Percentiles rank a stretch among this genome's conserved stretches.
Evolutionary conservation across 2,797 vertebrate species (phyloP).

Genomic region (Chrysocyon brachyurus): DNA sequence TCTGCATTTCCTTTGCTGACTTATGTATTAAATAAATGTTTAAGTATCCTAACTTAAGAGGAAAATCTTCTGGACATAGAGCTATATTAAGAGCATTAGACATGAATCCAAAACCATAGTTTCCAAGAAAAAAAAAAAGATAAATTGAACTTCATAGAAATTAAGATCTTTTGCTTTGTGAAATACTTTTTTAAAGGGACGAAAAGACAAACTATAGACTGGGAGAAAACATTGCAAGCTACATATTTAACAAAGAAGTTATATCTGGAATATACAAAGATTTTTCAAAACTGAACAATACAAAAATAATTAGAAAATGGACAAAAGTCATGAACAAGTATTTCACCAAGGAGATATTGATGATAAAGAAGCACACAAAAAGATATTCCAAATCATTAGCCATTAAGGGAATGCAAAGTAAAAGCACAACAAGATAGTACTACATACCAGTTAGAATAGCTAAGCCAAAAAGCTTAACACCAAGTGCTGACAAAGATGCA

Average conservation of each 20-base stretch:
- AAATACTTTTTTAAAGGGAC: background rate
- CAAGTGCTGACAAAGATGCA: background rate
- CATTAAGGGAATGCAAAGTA: background rate
- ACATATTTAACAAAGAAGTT: slow-evolving; percentile 3
- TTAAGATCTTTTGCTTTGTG: slow-evolving; percentile 17
- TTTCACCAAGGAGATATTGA: background rate
- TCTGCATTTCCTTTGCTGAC: background rate
- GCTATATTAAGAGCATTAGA: background rate
- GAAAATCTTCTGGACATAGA: background rate
- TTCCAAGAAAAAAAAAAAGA: background rate
- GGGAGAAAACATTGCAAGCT: background rate
- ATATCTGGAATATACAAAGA: background rate
- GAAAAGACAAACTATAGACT: background rate
- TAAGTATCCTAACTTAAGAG: slow-evolving; percentile 27
- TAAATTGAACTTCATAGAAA: slow-evolving; percentile 29
- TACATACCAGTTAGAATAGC: background rate
- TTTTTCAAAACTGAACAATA: slow-evolving; percentile 14
- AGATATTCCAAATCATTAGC: background rate
- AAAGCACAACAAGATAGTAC: background rate
- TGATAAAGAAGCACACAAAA: slow-evolving; percentile 4
- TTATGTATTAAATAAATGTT: slow-evolving; percentile 23
- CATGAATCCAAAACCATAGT: slow-evolving; percentile 15
- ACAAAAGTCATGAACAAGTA: background rate
- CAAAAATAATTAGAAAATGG: background rate
- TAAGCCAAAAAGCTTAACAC: background rate